These are phyloP conservation scores for Heteromyza rotundicornis DNA, from an alignment of 2,888 invertebrate genomes.

Conservation along the genomic window DNA sequence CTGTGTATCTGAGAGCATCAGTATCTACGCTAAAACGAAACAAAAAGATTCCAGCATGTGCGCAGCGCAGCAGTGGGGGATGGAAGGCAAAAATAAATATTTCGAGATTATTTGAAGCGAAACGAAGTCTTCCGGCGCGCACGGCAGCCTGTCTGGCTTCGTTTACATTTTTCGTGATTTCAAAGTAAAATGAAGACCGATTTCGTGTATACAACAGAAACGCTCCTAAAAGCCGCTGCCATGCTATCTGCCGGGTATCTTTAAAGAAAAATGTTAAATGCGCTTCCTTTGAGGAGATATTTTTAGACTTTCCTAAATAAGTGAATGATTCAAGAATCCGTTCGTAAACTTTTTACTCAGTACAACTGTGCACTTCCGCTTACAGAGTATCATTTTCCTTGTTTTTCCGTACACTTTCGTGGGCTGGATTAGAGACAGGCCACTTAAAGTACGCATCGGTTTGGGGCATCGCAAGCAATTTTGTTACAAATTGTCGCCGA, in stretches of 20 bases:
- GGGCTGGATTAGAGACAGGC: too few species aligned
- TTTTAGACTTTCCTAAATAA: too few species aligned
- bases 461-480: neutral
- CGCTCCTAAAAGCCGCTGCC: neutral
- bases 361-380: neutral
- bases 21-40: neutral
- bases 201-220: conserved; percentile 24
- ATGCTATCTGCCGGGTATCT: neutral
- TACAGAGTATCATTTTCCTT: neutral
- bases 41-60: conserved; percentile 36
- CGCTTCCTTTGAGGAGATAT: neutral
- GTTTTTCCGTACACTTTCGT: neutral
- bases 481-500: neutral
- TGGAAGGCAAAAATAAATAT: conserved; percentile 38
- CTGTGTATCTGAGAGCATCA: conserved; percentile 18
- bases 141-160: conserved; percentile 20
- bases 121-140: conserved; percentile 23
- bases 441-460: neutral
- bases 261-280: neutral
- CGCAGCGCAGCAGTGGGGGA: conserved; percentile 26
- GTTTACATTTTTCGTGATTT: conserved; percentile 30
- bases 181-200: conserved; percentile 34
- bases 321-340: too few species aligned
- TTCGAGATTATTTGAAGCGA: conserved; percentile 40
- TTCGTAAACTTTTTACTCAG: neutral